Percentiles rank a stretch among this genome's conserved stretches.
Evolutionary conservation across 2,797 vertebrate species (phyloP).

Genomic region (Crocodylus rhombifer): DNA sequence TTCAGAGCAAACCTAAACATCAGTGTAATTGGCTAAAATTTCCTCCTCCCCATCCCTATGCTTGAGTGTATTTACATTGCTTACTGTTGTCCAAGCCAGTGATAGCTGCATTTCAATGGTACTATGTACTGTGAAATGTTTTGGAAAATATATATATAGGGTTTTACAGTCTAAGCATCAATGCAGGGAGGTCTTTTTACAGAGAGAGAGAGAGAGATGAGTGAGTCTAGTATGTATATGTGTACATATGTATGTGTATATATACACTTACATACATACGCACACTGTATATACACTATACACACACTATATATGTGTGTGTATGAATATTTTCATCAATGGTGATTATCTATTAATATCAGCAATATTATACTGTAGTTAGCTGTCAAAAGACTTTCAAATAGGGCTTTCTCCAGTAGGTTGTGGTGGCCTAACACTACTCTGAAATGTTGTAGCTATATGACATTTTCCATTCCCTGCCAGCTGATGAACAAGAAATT

Average conservation of each 20-base stretch:
- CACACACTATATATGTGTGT: no score
- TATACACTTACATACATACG: no score
- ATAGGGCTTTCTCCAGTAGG: neutral
- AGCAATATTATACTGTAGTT: neutral
- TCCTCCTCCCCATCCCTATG: neutral
- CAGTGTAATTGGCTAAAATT: neutral
- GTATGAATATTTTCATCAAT: neutral
- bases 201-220: no score
- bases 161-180: no score
- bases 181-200: no score
- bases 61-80: neutral
- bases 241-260: no score
- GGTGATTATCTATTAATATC: neutral
- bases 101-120: neutral
- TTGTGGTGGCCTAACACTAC: neutral
- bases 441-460: neutral
- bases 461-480: neutral
- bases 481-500: neutral
- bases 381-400: neutral
- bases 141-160: neutral
- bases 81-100: neutral
- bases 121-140: conserved; percentile 9
- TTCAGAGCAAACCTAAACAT: neutral
- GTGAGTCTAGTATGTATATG: no score
- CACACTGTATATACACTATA: no score